phyloP scores from a whole-genome alignment of 1,140 invertebrate species.

The Trichomalopsis sarcophagae region DNA sequence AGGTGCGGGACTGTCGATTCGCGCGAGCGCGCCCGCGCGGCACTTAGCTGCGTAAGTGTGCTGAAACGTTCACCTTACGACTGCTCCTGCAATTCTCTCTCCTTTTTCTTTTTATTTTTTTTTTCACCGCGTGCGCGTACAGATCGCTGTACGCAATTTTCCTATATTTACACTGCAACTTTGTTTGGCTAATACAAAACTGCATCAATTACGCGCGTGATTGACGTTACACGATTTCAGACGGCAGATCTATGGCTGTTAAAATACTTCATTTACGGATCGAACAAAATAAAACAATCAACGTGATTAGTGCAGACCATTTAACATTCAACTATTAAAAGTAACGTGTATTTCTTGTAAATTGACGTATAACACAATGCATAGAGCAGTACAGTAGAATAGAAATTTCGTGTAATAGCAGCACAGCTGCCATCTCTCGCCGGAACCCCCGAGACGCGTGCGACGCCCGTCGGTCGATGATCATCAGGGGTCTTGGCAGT shows the following conservation, averaged over 20 bases:
- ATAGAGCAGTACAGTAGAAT: neutral
- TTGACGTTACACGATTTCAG: no score
- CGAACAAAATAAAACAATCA: no score
- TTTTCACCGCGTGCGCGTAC: no score
- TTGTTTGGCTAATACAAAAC: neutral
- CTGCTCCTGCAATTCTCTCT: neutral
- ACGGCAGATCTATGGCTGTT: no score
- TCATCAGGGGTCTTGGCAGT: constrained; percentile 42
- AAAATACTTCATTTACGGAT: no score
- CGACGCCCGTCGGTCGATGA: neutral
- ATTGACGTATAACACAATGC: no score
- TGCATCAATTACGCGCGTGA: no score
- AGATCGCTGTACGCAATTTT: neutral
- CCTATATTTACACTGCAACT: neutral
- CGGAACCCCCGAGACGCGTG: neutral
- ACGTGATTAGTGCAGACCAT: no score
- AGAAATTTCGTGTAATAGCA: no score
- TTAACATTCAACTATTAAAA: no score
- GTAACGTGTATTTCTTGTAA: no score
- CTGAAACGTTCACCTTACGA: neutral
- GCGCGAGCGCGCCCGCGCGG: neutral
- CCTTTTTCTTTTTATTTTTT: neutral
- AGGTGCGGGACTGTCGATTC: constrained; percentile 29
- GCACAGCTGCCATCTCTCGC: neutral
- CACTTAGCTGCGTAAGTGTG: constrained; percentile 4